Conservation (phyloP, 2,888 invertebrate genomes). For the Tipula confusa region DNA sequence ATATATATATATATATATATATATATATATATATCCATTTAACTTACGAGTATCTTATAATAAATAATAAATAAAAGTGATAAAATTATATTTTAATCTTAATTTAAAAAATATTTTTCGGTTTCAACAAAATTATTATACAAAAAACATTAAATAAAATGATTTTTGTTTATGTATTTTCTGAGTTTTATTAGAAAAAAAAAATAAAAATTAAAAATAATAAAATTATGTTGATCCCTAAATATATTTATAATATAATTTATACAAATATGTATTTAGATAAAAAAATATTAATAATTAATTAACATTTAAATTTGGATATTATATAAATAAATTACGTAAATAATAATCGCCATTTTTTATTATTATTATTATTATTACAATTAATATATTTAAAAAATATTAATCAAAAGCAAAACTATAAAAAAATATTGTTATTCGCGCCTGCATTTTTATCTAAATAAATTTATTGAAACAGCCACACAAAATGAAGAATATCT, state of each 20-base stretch:
- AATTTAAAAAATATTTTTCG: not conserved
- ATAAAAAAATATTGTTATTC: not conserved
- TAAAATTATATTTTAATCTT: conserved; percentile 15
- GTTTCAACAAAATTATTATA: not conserved
- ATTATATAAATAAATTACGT: not conserved
- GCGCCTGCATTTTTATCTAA: not conserved
- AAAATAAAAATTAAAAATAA: not conserved
- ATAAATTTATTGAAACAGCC: not conserved
- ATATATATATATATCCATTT: not conserved
- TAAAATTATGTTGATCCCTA: not conserved
- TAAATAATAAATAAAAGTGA: not conserved
- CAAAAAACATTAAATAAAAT: not conserved
- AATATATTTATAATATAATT: not conserved
- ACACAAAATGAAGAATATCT: not conserved
- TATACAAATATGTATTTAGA: not conserved
- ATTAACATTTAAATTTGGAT: not conserved
- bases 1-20: too few species aligned
- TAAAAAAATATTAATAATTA: not conserved
- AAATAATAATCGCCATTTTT: not conserved
- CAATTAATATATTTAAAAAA: not conserved
- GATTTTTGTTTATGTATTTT: conserved; percentile 17
- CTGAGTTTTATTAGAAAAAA: conserved; percentile 13
- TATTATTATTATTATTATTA: not conserved
- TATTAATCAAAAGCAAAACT: not conserved
- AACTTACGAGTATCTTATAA: not conserved